A percentile compares a stretch with the other conserved stretches of the same genome.
Conservation (phyloP, 2,113 vertebrate genomes). For the Aix galericulata region DNA sequence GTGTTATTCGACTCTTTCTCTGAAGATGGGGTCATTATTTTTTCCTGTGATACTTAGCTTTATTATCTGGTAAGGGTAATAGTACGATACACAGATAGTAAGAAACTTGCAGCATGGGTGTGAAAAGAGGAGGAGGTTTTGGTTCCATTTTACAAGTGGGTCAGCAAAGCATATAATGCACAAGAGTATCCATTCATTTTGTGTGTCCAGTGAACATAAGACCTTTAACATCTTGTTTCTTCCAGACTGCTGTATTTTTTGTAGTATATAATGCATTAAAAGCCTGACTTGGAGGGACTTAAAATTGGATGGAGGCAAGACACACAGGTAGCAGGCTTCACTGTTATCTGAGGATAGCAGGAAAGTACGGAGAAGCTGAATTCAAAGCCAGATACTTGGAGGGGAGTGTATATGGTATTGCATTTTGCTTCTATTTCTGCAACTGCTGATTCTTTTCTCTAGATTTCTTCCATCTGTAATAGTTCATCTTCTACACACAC, state of each 20-base stretch:
- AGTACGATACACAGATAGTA: background rate
- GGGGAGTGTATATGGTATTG: rapidly evolving
- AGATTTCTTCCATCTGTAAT: background rate
- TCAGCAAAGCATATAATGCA: background rate
- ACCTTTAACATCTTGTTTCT: background rate
- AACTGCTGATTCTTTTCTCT: background rate
- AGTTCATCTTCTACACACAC: background rate
- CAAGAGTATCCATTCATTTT: background rate
- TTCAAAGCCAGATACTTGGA: background rate
- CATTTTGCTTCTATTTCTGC: background rate
- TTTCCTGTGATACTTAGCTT: background rate
- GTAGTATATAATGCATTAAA: background rate
- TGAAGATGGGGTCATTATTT: background rate
- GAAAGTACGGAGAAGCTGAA: background rate
- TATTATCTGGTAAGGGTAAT: background rate
- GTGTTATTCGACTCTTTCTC: background rate
- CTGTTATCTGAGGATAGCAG: background rate
- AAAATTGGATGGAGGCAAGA: background rate
- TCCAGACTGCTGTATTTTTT: background rate
- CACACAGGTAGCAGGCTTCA: background rate
- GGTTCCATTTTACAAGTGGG: background rate
- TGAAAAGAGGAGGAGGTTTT: background rate
- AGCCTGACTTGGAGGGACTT: background rate
- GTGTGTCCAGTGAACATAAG: background rate
- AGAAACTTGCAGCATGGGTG: background rate